Base-by-base conservation (phyloP, 2,888 invertebrate genomes). In the Entomobrya multifasciata region DNA sequence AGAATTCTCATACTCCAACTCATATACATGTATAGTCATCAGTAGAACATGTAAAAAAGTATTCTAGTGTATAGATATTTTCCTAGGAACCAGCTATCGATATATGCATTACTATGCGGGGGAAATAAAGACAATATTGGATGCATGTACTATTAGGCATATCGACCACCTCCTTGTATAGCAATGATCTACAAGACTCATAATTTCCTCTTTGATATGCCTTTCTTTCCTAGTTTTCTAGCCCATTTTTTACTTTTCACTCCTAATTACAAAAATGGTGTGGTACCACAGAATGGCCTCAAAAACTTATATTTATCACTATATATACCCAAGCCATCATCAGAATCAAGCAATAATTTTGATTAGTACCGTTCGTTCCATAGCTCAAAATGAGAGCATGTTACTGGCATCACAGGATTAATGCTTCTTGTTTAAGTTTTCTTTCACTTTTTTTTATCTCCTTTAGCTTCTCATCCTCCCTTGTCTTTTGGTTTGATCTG, bases 401-500 rank as follows among this genome's bases (percentile, higher is more conserved):
- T n/a, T n/a, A n/a, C n/a, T n/a, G n/a, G n/a, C 36, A 20, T 17
- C 11, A 67, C 4, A n/a, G 27, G 25, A 1, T 27, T 1, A 25
- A 49, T 47, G 67, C 10, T 25, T 72, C 57, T 36, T 55, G 4
- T 57, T 76, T 57, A 36, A 36, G 36, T 52, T 55, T 76, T 36
- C 55, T 20, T 17, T 55, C 57, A 30, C 20, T 57, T 72, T 72
- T 72, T 49, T 72, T 49, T 49, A 49, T 27, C 49, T 49, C 49
- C 13, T 27, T 15, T 49, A 25, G 25, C 49, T 49, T 72, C 17
- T 72, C 17, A 27, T 49, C 72, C 3, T 25, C 13, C 17, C 11
- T 44, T 57, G 55, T 72, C 57, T 17, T 41, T 57, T 49, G 20
- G 27, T 83, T 76, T 83, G 60, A 76, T 83, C 83, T 65, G 65